These are phyloP conservation scores for Phaetusa simplex DNA, from an alignment of 2,113 vertebrate species.

Conservation along the genomic window DNA sequence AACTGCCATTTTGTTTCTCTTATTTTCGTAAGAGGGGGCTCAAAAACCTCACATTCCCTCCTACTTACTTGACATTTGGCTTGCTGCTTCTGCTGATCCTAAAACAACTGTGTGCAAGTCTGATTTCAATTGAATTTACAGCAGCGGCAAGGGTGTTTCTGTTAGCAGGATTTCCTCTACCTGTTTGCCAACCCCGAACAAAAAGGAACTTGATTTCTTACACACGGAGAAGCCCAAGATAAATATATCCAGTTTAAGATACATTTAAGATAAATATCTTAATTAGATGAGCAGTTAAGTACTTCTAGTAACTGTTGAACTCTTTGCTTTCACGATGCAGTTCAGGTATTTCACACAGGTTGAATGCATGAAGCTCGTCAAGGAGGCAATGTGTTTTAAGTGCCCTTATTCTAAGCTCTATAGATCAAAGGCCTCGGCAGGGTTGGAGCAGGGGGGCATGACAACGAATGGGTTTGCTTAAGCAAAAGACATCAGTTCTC, in stretches of 20 bases:
- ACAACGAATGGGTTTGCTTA: not conserved
- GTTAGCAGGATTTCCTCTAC: not conserved
- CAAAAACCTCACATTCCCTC: not conserved
- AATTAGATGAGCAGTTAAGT: not conserved
- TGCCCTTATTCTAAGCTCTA: not conserved
- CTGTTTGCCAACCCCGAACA: not conserved
- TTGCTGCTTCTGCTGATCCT: not conserved
- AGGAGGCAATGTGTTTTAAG: not conserved
- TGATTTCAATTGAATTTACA: not conserved
- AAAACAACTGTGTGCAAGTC: not conserved
- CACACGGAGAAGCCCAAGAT: not conserved
- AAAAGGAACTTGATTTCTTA: not conserved
- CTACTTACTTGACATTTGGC: not conserved
- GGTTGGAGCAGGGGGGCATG: too few species aligned
- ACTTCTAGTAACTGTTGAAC: not conserved
- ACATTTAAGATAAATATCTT: not conserved
- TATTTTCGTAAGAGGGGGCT: not conserved
- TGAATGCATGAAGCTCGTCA: not conserved
- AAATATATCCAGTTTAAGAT: not conserved
- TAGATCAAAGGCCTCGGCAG: not conserved
- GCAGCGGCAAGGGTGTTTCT: not conserved
- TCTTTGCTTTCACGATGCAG: not conserved
- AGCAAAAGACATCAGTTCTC: not conserved
- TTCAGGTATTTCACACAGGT: not conserved
- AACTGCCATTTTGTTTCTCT: not conserved